phyloP scores from a whole-genome alignment of 2,113 vertebrate species.

The Bubalus kerabau region DNA sequence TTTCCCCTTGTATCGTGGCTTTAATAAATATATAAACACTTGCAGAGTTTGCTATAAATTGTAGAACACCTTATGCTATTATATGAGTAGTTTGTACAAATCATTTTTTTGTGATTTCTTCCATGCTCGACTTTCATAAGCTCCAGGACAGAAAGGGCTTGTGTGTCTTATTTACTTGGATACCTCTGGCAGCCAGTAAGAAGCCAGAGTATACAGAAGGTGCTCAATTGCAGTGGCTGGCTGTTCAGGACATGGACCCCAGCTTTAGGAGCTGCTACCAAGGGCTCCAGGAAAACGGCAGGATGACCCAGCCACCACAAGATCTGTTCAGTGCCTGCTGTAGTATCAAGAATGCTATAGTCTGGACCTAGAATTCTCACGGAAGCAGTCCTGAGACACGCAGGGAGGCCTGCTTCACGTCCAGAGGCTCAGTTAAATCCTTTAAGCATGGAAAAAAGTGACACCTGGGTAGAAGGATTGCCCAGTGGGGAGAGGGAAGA shows the following conservation, averaged over 20 bases:
- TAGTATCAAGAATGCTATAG: background rate
- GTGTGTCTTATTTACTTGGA: background rate
- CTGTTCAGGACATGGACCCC: background rate
- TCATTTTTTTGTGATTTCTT: background rate
- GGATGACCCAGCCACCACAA: no score
- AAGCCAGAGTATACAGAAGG: background rate
- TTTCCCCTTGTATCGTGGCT: background rate
- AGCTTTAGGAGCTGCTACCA: background rate
- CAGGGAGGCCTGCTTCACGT: background rate
- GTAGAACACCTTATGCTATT: background rate
- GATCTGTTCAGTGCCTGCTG: background rate
- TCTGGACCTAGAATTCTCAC: background rate
- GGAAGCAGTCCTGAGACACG: background rate
- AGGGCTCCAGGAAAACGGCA: background rate
- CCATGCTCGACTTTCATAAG: background rate
- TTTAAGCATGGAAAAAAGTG: background rate
- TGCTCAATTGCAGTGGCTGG: background rate
- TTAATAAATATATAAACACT: background rate
- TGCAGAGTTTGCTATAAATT: background rate
- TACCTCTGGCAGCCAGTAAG: background rate
- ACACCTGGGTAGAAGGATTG: rapidly evolving
- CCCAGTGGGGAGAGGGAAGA: no score
- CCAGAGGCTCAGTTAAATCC: background rate
- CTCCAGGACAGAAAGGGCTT: background rate
- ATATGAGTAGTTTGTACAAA: background rate